phyloP scores from a whole-genome alignment of 2,888 invertebrate genomes.

The Geotrupes spiniger region DNA sequence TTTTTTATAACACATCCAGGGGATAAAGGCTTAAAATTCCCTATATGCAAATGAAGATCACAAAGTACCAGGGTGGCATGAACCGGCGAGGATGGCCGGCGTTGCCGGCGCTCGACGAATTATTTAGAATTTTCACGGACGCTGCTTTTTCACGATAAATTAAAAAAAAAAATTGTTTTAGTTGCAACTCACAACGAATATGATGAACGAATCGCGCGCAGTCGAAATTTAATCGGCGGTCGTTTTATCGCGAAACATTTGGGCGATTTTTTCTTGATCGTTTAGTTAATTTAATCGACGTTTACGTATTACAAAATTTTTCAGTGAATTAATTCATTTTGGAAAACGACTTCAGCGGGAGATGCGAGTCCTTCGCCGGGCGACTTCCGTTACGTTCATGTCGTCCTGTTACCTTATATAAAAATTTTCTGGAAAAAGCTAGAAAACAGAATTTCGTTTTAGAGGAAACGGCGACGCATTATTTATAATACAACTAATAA shows the following conservation, averaged over 20 bases:
- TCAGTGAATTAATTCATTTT: no score
- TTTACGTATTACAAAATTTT: no score
- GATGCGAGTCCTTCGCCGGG: neutral
- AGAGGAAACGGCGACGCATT: constrained; percentile 49
- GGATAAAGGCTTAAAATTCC: neutral
- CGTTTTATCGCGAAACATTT: no score
- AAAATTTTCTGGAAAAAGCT: constrained; percentile 60
- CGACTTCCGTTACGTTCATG: constrained; percentile 40
- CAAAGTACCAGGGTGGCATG: constrained; percentile 27
- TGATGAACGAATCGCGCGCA: no score
- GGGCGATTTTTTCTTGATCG: no score
- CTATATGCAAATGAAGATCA: constrained; percentile 34
- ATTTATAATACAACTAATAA: constrained; percentile 51
- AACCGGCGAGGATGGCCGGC: constrained; percentile 7
- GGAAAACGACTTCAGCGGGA: neutral
- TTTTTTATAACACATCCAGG: no score
- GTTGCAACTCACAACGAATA: no score
- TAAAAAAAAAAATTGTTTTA: no score
- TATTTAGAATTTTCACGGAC: no score
- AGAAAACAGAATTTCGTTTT: constrained; percentile 53
- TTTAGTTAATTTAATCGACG: no score
- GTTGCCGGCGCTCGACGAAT: constrained; percentile 1
- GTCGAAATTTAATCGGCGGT: no score
- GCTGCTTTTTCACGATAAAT: no score
- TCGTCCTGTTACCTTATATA: constrained; percentile 56